Conservation (phyloP, 2,888 invertebrate species). For the Chrysotoxum bicinctum region DNA sequence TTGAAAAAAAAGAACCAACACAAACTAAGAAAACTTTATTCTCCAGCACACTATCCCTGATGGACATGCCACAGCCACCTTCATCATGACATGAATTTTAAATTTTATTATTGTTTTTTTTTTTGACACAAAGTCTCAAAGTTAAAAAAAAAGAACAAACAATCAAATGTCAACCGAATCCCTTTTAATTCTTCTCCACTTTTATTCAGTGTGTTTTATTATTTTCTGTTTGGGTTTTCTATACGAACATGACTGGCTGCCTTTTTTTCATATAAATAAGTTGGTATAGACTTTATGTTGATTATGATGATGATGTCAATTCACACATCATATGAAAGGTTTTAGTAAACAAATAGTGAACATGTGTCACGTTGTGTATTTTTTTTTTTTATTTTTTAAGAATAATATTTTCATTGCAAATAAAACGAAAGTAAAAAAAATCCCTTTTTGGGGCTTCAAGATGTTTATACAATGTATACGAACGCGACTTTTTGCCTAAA, state of each 20-base stretch:
- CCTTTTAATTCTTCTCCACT: slow-evolving; percentile 64
- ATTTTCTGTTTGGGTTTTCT: background rate
- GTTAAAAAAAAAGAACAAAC: slow-evolving; percentile 43
- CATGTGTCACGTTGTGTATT: slow-evolving; percentile 64
- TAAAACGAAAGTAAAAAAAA: slow-evolving; percentile 28
- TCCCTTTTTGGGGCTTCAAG: background rate
- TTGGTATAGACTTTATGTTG: slow-evolving; percentile 31
- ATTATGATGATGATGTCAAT: slow-evolving; percentile 72
- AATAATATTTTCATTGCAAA: slow-evolving; percentile 28
- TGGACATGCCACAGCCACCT: slow-evolving; percentile 57
- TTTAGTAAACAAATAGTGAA: slow-evolving; percentile 45
- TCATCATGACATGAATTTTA: slow-evolving; percentile 64
- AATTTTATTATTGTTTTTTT: slow-evolving; percentile 25
- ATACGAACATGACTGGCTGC: slow-evolving; percentile 1
- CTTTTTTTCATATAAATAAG: background rate
- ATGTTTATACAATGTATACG: background rate
- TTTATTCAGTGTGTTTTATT: slow-evolving; percentile 34
- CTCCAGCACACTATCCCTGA: slow-evolving; percentile 23
- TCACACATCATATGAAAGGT: slow-evolving; percentile 68
- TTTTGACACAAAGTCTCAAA: slow-evolving; percentile 33
- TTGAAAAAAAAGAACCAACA: slow-evolving; percentile 5
- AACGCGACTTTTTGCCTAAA: background rate
- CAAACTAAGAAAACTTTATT: background rate
- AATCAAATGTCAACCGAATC: slow-evolving; percentile 71
- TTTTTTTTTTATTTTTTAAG: background rate